A percentile compares a stretch with the other conserved stretches of the same genome.
These are phyloP conservation scores for Myiozetetes cayanensis DNA, from an alignment of 2,113 vertebrate genomes.

Conservation along the genomic window DNA sequence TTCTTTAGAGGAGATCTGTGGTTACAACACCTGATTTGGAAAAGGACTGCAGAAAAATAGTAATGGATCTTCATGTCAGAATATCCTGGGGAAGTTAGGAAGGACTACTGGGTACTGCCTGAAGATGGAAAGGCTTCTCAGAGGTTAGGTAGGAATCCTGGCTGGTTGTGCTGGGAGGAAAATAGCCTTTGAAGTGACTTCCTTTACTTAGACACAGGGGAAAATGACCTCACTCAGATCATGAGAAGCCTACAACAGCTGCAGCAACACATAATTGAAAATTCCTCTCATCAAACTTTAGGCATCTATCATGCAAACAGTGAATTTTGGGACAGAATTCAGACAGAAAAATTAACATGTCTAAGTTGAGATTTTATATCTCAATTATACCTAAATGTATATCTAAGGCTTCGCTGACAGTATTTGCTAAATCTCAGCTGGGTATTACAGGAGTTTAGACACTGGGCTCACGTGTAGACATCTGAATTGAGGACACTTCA, in stretches of 20 bases:
- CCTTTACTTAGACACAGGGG: neutral
- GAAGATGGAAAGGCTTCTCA: neutral
- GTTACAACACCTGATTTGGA: neutral
- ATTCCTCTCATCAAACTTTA: neutral
- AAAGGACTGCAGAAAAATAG: neutral
- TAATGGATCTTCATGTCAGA: neutral
- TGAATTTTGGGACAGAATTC: neutral
- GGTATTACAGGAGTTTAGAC: neutral
- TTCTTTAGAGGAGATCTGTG: neutral
- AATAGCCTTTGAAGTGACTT: neutral
- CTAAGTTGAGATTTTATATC: neutral
- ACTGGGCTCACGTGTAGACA: neutral
- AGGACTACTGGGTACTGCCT: neutral
- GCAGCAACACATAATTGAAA: neutral
- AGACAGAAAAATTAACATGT: neutral
- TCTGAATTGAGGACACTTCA: neutral
- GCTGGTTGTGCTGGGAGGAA: neutral
- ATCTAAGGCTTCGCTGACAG: neutral
- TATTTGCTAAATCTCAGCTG: neutral
- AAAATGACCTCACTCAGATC: neutral
- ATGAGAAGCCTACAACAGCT: neutral
- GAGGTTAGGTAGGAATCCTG: neutral
- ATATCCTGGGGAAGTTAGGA: neutral
- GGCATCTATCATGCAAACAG: neutral
- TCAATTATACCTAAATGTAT: neutral